Evolutionary conservation across 1,140 invertebrate genomes (phyloP).

Genomic region (Megathymus violae): DNA sequence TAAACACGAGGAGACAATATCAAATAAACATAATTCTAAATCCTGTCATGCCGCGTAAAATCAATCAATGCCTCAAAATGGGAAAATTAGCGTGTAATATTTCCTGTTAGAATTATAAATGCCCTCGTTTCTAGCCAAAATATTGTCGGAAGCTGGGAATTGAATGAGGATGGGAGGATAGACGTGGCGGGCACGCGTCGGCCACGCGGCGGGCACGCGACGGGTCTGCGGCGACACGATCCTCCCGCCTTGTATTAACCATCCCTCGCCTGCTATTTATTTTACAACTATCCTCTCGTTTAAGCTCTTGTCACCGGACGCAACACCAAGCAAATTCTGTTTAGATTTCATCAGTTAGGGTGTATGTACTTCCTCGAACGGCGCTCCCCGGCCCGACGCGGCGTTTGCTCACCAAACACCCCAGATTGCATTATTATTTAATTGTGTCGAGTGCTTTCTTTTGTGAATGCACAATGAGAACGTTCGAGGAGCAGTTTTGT

Average conservation of each 20-base stretch:
- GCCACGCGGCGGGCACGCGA: constrained; percentile 46
- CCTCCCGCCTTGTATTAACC: constrained; percentile 44
- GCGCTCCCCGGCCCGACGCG: no score
- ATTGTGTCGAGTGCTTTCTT: constrained; percentile 74
- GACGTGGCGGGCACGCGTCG: constrained; percentile 52
- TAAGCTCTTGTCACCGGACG: constrained; percentile 64
- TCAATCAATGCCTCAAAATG: constrained; percentile 70
- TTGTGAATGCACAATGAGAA: constrained; percentile 57
- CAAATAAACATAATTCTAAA: constrained; percentile 36
- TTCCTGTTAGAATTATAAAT: constrained; percentile 78
- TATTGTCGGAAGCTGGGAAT: constrained; percentile 49
- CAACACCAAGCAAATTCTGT: constrained; percentile 61
- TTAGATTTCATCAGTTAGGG: constrained; percentile 78
- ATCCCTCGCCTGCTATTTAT: constrained; percentile 68
- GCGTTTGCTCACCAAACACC: constrained; percentile 63
- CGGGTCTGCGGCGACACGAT: constrained; percentile 34
- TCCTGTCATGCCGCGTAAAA: constrained; percentile 54
- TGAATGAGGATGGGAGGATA: constrained; percentile 43
- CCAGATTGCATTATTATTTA: constrained; percentile 78
- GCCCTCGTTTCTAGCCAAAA: constrained; percentile 58
- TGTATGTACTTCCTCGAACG: no score
- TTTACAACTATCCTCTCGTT: constrained; percentile 71
- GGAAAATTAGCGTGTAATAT: constrained; percentile 81
- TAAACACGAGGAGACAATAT: constrained; percentile 15
- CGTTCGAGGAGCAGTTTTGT: constrained; percentile 4